A percentile compares a stretch with the other conserved stretches of the same genome.
phyloP scores from a whole-genome alignment of 2,888 invertebrate species.

The Xylota segnis region DNA sequence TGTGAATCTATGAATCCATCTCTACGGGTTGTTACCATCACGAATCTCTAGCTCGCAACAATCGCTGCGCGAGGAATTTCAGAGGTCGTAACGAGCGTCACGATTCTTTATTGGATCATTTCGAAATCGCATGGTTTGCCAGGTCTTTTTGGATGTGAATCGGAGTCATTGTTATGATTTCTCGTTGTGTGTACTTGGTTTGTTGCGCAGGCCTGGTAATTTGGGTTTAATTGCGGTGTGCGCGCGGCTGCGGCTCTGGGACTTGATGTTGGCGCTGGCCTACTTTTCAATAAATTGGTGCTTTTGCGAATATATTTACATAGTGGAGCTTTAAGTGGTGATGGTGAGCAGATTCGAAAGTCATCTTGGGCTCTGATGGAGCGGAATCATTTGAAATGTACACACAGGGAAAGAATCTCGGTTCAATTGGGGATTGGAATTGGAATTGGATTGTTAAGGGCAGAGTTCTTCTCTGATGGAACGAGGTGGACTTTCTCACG shows the following conservation, averaged over 20 bases:
- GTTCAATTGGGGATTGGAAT: constrained; percentile 29
- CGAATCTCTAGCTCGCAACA: constrained; percentile 26
- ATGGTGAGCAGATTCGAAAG: constrained; percentile 59
- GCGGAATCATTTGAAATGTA: constrained; percentile 47
- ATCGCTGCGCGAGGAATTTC: constrained; percentile 53
- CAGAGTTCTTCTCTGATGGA: constrained; percentile 14
- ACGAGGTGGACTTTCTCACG: constrained; percentile 64
- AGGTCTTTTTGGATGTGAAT: constrained; percentile 68
- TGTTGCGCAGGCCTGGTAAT: constrained; percentile 56
- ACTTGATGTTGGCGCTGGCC: constrained; percentile 64
- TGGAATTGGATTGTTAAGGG: constrained; percentile 46
- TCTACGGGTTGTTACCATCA: constrained; percentile 42
- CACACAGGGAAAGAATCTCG: constrained; percentile 13
- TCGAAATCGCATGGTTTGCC: constrained; percentile 67
- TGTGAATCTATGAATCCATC: constrained; percentile 53
- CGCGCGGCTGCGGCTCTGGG: constrained; percentile 52
- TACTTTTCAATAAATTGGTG: constrained; percentile 67
- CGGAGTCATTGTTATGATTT: constrained; percentile 76
- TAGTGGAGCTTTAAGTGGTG: constrained; percentile 33
- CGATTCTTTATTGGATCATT: constrained; percentile 76
- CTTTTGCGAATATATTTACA: constrained; percentile 67
- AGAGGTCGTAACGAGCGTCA: constrained; percentile 75
- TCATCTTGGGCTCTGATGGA: constrained; percentile 42
- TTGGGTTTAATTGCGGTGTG: constrained; percentile 70
- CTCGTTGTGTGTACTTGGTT: constrained; percentile 38